Evolutionary conservation across 2,113 vertebrate genomes (phyloP), one percentile per base, ranked within the genome.

Genomic region (Chamaetylas fuelleborni): DNA sequence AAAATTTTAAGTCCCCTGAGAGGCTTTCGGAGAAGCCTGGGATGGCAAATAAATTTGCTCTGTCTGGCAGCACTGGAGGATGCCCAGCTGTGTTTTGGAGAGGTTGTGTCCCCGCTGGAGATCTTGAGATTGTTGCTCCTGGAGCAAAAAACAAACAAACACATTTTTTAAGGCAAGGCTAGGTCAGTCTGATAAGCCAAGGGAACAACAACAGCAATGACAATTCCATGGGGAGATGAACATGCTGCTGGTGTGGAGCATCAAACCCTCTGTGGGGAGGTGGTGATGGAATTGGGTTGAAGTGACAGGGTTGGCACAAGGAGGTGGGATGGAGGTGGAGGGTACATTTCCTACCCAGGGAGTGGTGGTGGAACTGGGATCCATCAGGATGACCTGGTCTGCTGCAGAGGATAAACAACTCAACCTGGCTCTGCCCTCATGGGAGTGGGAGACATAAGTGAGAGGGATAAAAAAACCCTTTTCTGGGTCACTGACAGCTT

Each of bases 11-110:
- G 88, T 93, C 91, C 88, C 94, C 12, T 0, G 92, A 73, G 96
- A 86, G 79, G 69, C 38, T 90, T 96, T 67, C 57, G 79, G 89
- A 93, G 89, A 96, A 91, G 80, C n/a, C 62, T 57, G 87, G 28
- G 81, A 80, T 90, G 88, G 90, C 67, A 93, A 81, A 96, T 94
- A 92, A 86, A 83, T 97, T 86, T 73, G 85, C 65, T 96, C 86
- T 93, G 95, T 95, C 84, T 94, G 19, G 5, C 6, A 1, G 65
- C 3, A 8, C 84, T 53, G 67, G 76, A 92, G 91, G 86, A 86
- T 72, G 57, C 87, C 58, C 6, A 12, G 29, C 60, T n/a, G 17
- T 8, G 6, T 33, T 91, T 74, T 19, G 13, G 58, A 25, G 5
- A 92, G 58, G 80, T 66, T 8, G 14, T 61, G 58, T 83, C 67